Percentiles rank a stretch among this genome's conserved stretches.
phyloP scores from a whole-genome alignment of 2,888 invertebrate species.

The Macropis europaea region DNA sequence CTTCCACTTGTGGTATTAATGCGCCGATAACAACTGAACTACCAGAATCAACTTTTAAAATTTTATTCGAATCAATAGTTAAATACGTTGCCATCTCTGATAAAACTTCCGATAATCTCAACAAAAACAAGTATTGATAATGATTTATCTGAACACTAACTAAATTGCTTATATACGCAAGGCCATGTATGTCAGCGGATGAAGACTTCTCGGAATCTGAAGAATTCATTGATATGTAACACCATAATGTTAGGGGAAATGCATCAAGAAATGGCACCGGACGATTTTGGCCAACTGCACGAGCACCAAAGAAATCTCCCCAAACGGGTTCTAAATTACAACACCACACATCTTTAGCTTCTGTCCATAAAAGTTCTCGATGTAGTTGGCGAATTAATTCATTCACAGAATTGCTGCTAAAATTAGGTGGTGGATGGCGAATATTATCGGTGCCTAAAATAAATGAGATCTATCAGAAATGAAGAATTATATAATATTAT shows the following conservation, averaged over 20 bases:
- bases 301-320: constrained; percentile 94
- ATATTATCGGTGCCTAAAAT: constrained; percentile 76
- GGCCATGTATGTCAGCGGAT: constrained; percentile 87
- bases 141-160: constrained; percentile 96
- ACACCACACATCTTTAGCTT: constrained; percentile 94
- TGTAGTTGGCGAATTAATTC: constrained; percentile 81
- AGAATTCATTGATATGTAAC: constrained; percentile 81
- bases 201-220: constrained; percentile 33
- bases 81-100: constrained; percentile 90
- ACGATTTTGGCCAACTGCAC: constrained; percentile 87
- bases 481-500: not conserved
- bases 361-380: constrained; percentile 87
- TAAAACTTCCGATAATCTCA: constrained; percentile 90
- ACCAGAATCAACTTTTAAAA: constrained; percentile 82
- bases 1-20: constrained; percentile 91
- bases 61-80: constrained; percentile 88
- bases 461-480: not conserved
- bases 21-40: constrained; percentile 87
- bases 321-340: constrained; percentile 93
- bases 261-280: constrained; percentile 92
- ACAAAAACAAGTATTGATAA: constrained; percentile 94
- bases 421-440: constrained; percentile 69
- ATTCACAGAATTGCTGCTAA: constrained; percentile 80
- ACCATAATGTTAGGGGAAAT: constrained; percentile 93
- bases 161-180: constrained; percentile 91